phyloP scores from a whole-genome alignment of 2,113 vertebrate genomes.

The Cololabis saira region DNA sequence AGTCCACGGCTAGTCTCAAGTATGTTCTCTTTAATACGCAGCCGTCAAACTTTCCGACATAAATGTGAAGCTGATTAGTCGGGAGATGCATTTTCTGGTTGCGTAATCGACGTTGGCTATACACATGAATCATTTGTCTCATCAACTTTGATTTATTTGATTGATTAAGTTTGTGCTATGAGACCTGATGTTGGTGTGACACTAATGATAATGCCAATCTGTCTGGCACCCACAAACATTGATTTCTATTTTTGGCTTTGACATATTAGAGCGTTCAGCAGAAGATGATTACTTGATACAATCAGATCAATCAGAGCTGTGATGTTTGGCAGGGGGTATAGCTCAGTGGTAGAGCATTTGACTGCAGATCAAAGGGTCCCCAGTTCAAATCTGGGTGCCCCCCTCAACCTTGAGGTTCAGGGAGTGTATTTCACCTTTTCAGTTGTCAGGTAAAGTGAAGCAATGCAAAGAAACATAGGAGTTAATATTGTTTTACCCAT shows the following conservation, averaged over 20 bases:
- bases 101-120: constrained; percentile 6
- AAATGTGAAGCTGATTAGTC: constrained; percentile 13
- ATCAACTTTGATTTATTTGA: constrained; percentile 14
- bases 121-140: constrained; percentile 6
- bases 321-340: background rate
- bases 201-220: background rate
- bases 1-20: constrained; percentile 34
- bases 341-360: constrained; percentile 85
- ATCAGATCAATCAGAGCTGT: no score
- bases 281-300: no score
- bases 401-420: background rate
- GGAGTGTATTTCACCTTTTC: no score
- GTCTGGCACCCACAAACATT: no score
- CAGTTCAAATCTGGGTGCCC: constrained; percentile 10
- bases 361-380: constrained; percentile 71
- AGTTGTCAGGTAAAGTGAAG: no score
- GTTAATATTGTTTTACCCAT: no score
- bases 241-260: no score
- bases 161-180: constrained; percentile 1
- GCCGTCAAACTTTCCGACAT: constrained; percentile 8
- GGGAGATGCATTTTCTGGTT: constrained; percentile 12
- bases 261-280: no score
- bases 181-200: constrained; percentile 12
- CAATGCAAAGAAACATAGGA: no score
- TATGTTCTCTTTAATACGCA: constrained; percentile 22